Conservation (phyloP, 1,140 invertebrate species). For the Drosophila serrata region DNA sequence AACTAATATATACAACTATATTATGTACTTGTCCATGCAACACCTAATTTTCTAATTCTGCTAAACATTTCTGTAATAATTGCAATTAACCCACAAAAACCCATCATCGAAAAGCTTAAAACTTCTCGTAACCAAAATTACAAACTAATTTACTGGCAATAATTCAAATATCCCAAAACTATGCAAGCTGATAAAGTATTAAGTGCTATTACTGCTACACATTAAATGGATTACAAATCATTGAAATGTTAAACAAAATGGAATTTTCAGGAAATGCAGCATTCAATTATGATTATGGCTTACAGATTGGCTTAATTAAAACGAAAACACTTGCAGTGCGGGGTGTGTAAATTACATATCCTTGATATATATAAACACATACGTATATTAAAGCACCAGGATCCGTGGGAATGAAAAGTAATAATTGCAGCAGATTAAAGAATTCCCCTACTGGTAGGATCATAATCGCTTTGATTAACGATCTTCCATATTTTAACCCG, state of each 20-base stretch:
- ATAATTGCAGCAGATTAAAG: constrained; percentile 21
- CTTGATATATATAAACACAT: background rate
- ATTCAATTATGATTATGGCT: constrained; percentile 9
- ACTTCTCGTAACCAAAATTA: background rate
- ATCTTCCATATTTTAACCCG: constrained; percentile 34
- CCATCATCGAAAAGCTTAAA: background rate
- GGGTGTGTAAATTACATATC: background rate
- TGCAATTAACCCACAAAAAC: background rate
- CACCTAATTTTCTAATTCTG: background rate
- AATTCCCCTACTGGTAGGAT: constrained; percentile 2
- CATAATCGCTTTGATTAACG: constrained; percentile 48
- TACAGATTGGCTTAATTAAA: constrained; percentile 16
- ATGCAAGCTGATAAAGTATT: constrained; percentile 14
- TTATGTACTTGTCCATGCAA: no score
- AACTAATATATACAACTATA: no score
- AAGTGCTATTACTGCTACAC: constrained; percentile 9
- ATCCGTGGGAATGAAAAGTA: background rate
- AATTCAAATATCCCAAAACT: background rate
- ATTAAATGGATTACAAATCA: constrained; percentile 13
- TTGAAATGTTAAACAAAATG: constrained; percentile 25
- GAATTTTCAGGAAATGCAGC: constrained; percentile 4
- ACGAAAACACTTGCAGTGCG: background rate
- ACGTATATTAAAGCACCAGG: background rate
- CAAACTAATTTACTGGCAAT: constrained; percentile 2
- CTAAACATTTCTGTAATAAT: no score